Evolutionary conservation across 2,888 invertebrate genomes (phyloP).

Genomic region (Eurytoma adleriae): DNA sequence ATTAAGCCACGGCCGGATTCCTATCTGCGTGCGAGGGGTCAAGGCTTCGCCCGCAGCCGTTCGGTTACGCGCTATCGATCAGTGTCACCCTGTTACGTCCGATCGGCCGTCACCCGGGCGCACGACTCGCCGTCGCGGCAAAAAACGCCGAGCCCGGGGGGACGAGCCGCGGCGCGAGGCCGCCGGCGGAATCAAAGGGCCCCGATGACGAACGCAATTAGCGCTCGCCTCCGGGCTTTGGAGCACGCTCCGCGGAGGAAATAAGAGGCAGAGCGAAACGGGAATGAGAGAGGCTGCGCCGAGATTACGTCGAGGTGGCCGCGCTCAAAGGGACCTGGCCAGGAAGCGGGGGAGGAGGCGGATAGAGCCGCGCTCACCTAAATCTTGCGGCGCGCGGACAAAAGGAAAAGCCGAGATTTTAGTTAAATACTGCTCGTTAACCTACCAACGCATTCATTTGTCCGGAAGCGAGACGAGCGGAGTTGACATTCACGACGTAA

Average conservation of each 20-base stretch:
- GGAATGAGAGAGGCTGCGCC: slow-evolving; percentile 15
- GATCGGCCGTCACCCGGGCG: slow-evolving; percentile 50
- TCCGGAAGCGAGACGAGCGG: too few relatives aligned
- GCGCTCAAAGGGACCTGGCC: neutral
- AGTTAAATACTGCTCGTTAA: too few relatives aligned
- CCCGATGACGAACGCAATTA: slow-evolving; percentile 68
- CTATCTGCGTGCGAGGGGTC: slow-evolving; percentile 68
- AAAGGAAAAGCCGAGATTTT: too few relatives aligned
- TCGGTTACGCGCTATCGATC: slow-evolving; percentile 69
- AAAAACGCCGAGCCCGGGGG: neutral
- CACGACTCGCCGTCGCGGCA: neutral
- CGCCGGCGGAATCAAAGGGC: slow-evolving; percentile 58
- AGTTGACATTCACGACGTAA: too few relatives aligned
- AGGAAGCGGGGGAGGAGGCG: neutral
- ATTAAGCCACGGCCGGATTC: slow-evolving; percentile 72
- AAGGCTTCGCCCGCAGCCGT: slow-evolving; percentile 66
- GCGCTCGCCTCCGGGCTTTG: slow-evolving; percentile 61
- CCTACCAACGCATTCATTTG: too few relatives aligned
- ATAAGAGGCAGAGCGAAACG: slow-evolving; percentile 26
- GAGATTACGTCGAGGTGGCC: slow-evolving; percentile 1
- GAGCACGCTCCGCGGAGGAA: slow-evolving; percentile 61
- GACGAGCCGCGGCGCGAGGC: slow-evolving; percentile 21
- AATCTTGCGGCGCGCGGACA: too few relatives aligned
- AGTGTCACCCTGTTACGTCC: slow-evolving; percentile 62
- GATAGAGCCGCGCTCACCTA: neutral